These are phyloP conservation scores for Lepidochrysops patricia DNA, from an alignment of 2,888 invertebrate genomes.

Conservation along the genomic window DNA sequence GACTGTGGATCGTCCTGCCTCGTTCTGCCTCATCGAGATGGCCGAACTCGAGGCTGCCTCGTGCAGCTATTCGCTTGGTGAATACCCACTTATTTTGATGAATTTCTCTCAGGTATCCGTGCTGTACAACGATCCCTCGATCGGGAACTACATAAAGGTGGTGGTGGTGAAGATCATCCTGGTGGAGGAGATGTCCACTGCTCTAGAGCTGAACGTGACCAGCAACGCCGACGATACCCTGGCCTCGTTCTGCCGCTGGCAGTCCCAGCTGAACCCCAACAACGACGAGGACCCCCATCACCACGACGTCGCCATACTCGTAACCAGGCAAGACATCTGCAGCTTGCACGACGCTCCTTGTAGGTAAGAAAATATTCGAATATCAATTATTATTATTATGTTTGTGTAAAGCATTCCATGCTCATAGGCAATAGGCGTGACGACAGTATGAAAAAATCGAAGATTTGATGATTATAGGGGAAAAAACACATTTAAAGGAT, in stretches of 20 bases:
- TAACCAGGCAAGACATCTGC: slow-evolving; percentile 86
- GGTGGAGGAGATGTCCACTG: slow-evolving; percentile 78
- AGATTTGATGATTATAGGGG: too few species aligned
- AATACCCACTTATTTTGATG: neutral
- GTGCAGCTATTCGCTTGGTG: too few species aligned
- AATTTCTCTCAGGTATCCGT: slow-evolving; percentile 75
- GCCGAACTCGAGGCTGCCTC: too few species aligned
- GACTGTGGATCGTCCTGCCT: too few species aligned
- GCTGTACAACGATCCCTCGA: slow-evolving; percentile 89
- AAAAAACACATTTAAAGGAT: too few species aligned
- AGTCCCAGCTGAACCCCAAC: slow-evolving; percentile 81
- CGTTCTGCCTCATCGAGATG: too few species aligned
- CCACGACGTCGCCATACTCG: slow-evolving; percentile 91
- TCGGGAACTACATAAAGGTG: slow-evolving; percentile 92
- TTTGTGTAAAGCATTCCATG: neutral
- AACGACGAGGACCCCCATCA: slow-evolving; percentile 89
- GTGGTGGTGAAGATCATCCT: slow-evolving; percentile 90
- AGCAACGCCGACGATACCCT: slow-evolving; percentile 89
- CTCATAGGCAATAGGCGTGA: too few species aligned
- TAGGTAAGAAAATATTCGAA: slow-evolving; percentile 57
- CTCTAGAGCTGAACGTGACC: slow-evolving; percentile 80
- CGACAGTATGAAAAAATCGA: too few species aligned
- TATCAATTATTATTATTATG: too few species aligned
- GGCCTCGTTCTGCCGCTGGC: slow-evolving; percentile 90
- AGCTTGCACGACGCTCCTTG: slow-evolving; percentile 72